Evolutionary conservation across 2,113 vertebrate species (phyloP).

Genomic region (Salvelinus sp.): DNA sequence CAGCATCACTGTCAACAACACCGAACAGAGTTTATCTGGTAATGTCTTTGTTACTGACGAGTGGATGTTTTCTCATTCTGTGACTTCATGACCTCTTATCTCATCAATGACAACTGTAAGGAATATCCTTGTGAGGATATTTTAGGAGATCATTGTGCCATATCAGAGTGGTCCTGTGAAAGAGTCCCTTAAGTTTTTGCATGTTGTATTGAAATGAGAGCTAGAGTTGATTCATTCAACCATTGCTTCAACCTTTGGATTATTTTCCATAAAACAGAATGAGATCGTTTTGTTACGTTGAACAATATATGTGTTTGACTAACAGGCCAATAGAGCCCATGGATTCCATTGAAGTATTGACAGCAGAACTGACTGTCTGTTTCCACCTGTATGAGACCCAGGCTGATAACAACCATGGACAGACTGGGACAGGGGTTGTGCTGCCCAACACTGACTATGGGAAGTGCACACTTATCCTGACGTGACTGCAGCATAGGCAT

Average conservation of each 20-base stretch:
- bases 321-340: constrained; percentile 35
- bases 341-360: constrained; percentile 28
- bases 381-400: constrained; percentile 9
- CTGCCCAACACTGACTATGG: background rate
- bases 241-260: no score
- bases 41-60: no score
- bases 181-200: no score
- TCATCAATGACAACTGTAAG: background rate
- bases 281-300: constrained; percentile 30
- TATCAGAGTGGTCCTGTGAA: no score
- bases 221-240: no score
- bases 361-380: constrained; percentile 2
- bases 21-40: no score
- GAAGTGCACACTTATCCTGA: background rate
- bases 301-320: constrained; percentile 38
- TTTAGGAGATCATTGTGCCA: no score
- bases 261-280: constrained; percentile 15
- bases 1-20: no score
- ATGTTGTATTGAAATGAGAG: no score
- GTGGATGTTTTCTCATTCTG: background rate
- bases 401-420: constrained; percentile 18
- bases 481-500: background rate
- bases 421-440: background rate
- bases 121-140: background rate
- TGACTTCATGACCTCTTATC: background rate